Evolutionary conservation across 2,888 invertebrate species (phyloP).

Genomic region (Syritta pipiens): DNA sequence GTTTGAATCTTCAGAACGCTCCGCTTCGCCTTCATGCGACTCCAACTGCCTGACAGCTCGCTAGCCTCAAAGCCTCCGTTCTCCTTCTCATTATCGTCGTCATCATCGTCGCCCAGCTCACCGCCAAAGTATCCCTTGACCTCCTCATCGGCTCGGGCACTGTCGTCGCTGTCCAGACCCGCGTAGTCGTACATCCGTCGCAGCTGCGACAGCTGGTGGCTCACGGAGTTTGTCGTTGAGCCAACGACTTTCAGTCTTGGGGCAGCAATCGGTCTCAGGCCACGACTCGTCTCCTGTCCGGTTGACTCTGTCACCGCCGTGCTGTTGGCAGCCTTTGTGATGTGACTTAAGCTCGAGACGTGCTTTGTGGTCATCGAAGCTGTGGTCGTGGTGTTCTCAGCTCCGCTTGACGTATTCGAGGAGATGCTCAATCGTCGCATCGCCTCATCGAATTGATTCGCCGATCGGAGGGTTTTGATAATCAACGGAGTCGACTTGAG

Average conservation of each 20-base stretch:
- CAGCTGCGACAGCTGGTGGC: constrained; percentile 77
- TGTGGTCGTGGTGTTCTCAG: constrained; percentile 70
- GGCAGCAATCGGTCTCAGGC: constrained; percentile 73
- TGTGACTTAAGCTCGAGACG: constrained; percentile 56
- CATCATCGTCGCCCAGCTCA: constrained; percentile 72
- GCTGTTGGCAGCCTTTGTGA: constrained; percentile 42
- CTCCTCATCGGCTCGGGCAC: constrained; percentile 82
- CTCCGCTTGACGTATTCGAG: constrained; percentile 76
- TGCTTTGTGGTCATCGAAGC: constrained; percentile 60
- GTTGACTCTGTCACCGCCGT: constrained; percentile 63
- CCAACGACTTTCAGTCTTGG: constrained; percentile 77
- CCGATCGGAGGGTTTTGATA: constrained; percentile 78
- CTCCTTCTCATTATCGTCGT: constrained; percentile 70
- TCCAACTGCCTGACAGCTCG: constrained; percentile 81
- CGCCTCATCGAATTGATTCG: constrained; percentile 79
- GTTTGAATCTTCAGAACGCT: constrained; percentile 76
- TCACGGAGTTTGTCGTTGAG: constrained; percentile 75
- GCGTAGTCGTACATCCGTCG: constrained; percentile 77
- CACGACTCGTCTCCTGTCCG: constrained; percentile 58
- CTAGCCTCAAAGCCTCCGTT: constrained; percentile 74
- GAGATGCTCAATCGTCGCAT: constrained; percentile 77
- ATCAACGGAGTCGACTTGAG: constrained; percentile 79
- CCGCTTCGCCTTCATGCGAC: constrained; percentile 80
- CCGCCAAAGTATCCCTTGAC: constrained; percentile 81
- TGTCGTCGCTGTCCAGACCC: constrained; percentile 80